These are phyloP conservation scores for Ceratosolen solmsi DNA, from an alignment of 1,140 invertebrate species.

Conservation along the genomic window DNA sequence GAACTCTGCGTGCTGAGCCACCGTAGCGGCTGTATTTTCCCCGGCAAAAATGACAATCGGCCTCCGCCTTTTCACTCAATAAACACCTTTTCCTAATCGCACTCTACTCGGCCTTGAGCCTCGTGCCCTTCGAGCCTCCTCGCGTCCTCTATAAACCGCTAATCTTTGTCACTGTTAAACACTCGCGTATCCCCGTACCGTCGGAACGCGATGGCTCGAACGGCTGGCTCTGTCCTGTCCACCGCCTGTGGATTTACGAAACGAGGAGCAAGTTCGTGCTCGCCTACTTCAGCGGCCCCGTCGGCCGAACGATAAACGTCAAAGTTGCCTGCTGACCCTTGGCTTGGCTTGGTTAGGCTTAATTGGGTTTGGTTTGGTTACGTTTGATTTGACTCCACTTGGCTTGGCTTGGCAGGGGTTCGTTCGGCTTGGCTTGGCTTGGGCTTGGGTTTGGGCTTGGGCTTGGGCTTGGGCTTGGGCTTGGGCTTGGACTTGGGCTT, in stretches of 20 bases:
- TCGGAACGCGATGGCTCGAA: constrained; percentile 18
- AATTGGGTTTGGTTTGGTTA: too few species aligned
- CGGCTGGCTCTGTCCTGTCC: neutral
- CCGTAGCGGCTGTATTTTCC: constrained; percentile 75
- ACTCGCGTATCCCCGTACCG: constrained; percentile 42
- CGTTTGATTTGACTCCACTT: too few species aligned
- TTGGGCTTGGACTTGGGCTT: too few species aligned
- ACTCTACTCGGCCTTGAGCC: neutral
- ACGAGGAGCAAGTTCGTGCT: neutral
- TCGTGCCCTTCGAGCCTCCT: constrained; percentile 7
- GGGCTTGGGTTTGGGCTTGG: too few species aligned
- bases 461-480: too few species aligned
- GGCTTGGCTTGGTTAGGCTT: neutral
- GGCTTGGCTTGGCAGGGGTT: too few species aligned
- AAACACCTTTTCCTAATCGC: constrained; percentile 48
- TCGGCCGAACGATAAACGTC: neutral
- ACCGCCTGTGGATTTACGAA: neutral
- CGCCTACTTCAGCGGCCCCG: neutral
- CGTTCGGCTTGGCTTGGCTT: too few species aligned
- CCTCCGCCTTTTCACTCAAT: constrained; percentile 53
- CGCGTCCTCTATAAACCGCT: neutral
- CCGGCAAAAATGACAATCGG: constrained; percentile 57
- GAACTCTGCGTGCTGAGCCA: constrained; percentile 77
- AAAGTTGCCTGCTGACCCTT: neutral
- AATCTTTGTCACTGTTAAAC: constrained; percentile 37